Base-by-base conservation (phyloP, 2,113 vertebrate genomes). In the Theristicus caerulescens region DNA sequence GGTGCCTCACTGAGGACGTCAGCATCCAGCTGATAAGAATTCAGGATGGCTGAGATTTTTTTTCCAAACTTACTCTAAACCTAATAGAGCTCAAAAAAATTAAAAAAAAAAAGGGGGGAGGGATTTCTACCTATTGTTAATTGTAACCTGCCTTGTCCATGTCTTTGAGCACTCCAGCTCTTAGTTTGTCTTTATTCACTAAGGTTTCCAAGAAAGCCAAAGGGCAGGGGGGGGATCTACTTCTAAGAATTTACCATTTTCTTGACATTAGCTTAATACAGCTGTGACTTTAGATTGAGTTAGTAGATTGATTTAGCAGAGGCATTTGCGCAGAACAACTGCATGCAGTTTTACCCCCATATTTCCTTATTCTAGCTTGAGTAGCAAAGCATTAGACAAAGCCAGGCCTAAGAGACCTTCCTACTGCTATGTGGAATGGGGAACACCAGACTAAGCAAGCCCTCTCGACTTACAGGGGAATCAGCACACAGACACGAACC, bases 91-190 rank as follows among this genome's bases (percentile, higher is more conserved):
- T 18, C 46, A 29, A 40, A 25, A 21, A 42, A 42, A 13, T 40
- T 42, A 13, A 42, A 42, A 5, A 26, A 40, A 21, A 17, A 22
- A 8, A 17, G 2, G 5, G 11, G 8, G 4, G 3, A 3, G 3
- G 7, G 8, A 13, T n/a, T 87, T 94, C 58, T 69, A 49, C 6
- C 29, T 36, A 6, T 25, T 54, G 18, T 70, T 78, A 32, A 47
- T 64, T 85, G 78, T 57, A 27, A n/a, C 70, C 25, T n/a, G 16
- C 29, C 57, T 86, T 57, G 21, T 42, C 46, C 18, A 17, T 61
- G 8, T 21, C 36, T 66, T 55, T 42, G 40, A 62, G 29, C 7
- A 13, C 47, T 42, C 34, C 44, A 40, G 40, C 38, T 69, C 54
- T 76, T 47, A 14, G 16, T 29, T 55, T 47, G 34, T 46, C 71